These are phyloP conservation scores for Mesodorylaimus sp. DNA, from an alignment of 2,888 invertebrate genomes.

Conservation along the genomic window DNA sequence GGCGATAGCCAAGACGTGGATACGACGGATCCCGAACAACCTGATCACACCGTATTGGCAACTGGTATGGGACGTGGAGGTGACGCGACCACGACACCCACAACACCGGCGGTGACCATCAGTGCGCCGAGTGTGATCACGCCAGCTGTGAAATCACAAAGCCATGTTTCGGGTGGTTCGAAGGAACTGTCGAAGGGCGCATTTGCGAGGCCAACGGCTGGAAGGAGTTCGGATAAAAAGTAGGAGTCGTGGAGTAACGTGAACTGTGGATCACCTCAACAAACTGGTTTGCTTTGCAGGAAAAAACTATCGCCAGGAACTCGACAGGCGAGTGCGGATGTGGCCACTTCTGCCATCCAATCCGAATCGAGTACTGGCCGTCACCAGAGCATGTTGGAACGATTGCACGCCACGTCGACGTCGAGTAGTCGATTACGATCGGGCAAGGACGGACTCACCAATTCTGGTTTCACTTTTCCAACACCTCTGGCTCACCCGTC, in stretches of 20 bases:
- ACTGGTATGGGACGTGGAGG: no score
- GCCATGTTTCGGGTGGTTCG: background rate
- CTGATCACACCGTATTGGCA: no score
- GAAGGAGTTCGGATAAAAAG: background rate
- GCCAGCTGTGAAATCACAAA: no score
- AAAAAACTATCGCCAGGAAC: no score
- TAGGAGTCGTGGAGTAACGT: no score
- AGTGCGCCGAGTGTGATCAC: no score
- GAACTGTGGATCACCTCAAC: no score
- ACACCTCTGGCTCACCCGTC: conserved; percentile 3
- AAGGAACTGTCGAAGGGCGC: background rate
- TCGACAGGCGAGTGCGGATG: background rate
- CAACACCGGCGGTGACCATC: no score
- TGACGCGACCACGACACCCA: no score
- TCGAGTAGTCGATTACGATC: background rate
- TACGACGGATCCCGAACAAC: background rate
- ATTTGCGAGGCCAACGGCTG: background rate
- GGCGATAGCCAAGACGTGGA: conserved; percentile 1
- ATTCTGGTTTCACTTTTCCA: background rate
- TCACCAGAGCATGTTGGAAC: no score
- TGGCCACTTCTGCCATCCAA: background rate
- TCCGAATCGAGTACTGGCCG: background rate
- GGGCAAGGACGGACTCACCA: background rate
- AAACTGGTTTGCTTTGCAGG: no score
- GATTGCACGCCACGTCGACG: no score